Evolutionary conservation across 2,888 invertebrate species (phyloP).

Genomic region (Dynastes tityus): DNA sequence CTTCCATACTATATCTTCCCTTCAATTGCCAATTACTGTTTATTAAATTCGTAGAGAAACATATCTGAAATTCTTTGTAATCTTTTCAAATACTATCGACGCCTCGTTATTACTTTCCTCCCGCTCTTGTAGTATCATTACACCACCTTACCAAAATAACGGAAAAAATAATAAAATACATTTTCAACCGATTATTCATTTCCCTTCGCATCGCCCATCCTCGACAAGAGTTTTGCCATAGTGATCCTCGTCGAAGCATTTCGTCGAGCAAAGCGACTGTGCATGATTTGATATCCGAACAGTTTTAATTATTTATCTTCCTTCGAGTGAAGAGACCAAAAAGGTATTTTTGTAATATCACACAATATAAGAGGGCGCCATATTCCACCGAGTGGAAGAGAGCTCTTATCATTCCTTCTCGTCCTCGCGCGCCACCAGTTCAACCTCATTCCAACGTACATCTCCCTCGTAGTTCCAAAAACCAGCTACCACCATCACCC

Average conservation of each 20-base stretch:
- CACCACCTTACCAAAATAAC: conserved; percentile 34
- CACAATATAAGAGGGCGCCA: conserved; percentile 55
- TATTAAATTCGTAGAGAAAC: neutral
- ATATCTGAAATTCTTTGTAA: conserved; percentile 3
- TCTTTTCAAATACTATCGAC: conserved; percentile 3
- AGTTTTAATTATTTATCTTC: conserved; percentile 60
- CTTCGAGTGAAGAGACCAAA: conserved; percentile 54
- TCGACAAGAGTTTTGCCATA: conserved; percentile 18
- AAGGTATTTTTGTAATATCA: conserved; percentile 58
- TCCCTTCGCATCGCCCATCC: conserved; percentile 4
- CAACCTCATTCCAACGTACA: conserved; percentile 36
- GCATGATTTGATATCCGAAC: conserved; percentile 58
- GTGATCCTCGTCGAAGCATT: conserved; percentile 41
- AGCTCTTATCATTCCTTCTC: conserved; percentile 57
- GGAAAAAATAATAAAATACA: conserved; percentile 51
- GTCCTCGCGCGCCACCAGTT: conserved; percentile 51
- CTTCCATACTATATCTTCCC: too few species aligned
- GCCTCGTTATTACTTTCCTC: conserved; percentile 30
- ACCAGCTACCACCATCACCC: conserved; percentile 19
- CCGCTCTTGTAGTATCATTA: conserved; percentile 23
- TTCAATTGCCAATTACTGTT: too few species aligned
- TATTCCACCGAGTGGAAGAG: conserved; percentile 49
- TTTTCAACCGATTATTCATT: conserved; percentile 44
- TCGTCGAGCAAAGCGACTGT: conserved; percentile 48
- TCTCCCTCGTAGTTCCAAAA: conserved; percentile 33